Base-by-base conservation (phyloP, 2,797 vertebrate species). In the Syngnathus acus region DNA sequence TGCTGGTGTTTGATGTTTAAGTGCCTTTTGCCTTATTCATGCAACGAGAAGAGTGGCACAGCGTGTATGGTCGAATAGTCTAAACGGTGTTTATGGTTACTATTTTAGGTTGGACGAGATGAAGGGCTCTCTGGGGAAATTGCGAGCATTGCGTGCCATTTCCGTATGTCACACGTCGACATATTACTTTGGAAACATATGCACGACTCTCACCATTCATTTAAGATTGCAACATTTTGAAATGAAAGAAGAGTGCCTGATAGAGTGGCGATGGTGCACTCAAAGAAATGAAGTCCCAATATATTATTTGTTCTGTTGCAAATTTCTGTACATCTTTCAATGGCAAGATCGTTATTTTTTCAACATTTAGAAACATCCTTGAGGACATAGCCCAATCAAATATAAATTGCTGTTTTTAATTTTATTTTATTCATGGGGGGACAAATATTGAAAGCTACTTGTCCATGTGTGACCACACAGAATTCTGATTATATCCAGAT, bases 21-120 rank as follows among this genome's bases (percentile, higher is more conserved):
- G 82, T 74, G 76, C 77, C 72, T 84, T 0, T 89, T 91, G 76
- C 89, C 88, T 70, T 93, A 89, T 2, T 91, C 87, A 81, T 80
- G 70, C 40, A 55, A 71, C 69, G 45, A 55, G 55, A 32, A 19
- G 65, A 72, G 68, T 8, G 65, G 65, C 51, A 63, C 62, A 16
- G 62, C 9, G 58, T 45, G 45, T 17, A 69, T 13, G 66, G 71
- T 68, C 67, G 53, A 76, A 70, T 66, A 62, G 66, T 75, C 74
- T 67, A 73, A 50, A 78, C 75, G 59, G 62, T 68, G 75, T 77
- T 83, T 71, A 72, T 62, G 72, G 72, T 57, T 62, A 61, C 65
- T 78, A 70, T 72, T 54, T 69, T 72, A 51, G 53, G 17, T 74
- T 57, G 43, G 66, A 74, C 67, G 23, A 39, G 62, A 72, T 57